Evolutionary conservation across 2,888 invertebrate species (phyloP).

Genomic region (Lycia hirtaria): DNA sequence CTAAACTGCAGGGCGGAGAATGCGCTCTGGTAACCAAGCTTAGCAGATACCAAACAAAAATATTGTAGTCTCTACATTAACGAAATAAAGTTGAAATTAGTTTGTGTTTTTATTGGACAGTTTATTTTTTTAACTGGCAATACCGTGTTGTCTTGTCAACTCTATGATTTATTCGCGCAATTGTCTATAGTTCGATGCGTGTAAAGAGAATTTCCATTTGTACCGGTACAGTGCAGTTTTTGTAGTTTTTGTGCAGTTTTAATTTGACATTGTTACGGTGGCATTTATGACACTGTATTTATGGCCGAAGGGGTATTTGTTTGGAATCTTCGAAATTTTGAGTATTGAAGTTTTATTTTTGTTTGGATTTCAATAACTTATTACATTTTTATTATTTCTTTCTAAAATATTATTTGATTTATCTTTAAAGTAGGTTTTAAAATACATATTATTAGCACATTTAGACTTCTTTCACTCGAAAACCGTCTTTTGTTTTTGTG

Average conservation of each 20-base stretch:
- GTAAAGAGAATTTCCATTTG: slow-evolving; percentile 81
- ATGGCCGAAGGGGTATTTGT: slow-evolving; percentile 60
- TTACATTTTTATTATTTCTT: neutral
- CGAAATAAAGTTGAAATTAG: slow-evolving; percentile 45
- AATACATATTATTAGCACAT: no score
- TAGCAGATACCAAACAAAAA: slow-evolving; percentile 1
- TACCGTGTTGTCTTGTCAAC: slow-evolving; percentile 78
- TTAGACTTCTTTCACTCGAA: no score
- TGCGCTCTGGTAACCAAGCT: slow-evolving; percentile 51
- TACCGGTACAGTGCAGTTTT: slow-evolving; percentile 64
- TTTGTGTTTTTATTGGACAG: slow-evolving; percentile 20
- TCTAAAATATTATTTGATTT: no score
- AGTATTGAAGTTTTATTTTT: slow-evolving; percentile 47
- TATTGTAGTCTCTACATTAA: slow-evolving; percentile 36
- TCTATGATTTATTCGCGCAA: slow-evolving; percentile 80
- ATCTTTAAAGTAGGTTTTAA: no score
- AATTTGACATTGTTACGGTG: slow-evolving; percentile 78
- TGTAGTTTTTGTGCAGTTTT: slow-evolving; percentile 74
- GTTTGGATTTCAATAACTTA: neutral
- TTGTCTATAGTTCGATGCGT: slow-evolving; percentile 81
- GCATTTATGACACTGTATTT: slow-evolving; percentile 72
- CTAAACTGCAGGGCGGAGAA: slow-evolving; percentile 80
- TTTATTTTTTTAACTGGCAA: slow-evolving; percentile 47
- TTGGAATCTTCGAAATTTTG: slow-evolving; percentile 39
- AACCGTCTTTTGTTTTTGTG: no score